Base-by-base conservation (phyloP, 2,888 invertebrate genomes). In the Leptinotarsa juncta region DNA sequence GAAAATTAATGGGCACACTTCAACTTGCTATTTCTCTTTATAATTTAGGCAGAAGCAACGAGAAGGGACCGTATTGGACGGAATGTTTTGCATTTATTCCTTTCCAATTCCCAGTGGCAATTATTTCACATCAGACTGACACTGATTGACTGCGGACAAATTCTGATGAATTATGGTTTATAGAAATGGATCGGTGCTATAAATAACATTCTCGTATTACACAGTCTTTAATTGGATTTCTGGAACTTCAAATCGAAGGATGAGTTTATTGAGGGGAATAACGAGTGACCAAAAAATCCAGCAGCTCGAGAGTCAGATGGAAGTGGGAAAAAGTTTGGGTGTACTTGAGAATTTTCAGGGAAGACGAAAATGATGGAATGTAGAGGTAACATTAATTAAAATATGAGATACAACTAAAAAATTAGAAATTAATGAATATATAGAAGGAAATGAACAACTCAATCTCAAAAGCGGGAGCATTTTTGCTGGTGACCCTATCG, bases 81-180 rank as follows among this genome's bases (percentile, higher is more conserved):
- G 62, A 67, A 74, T 67, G 73, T 60, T 73, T 68, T 73, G 69
- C 69, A 65, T 78, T 78, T 70, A 72, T 75, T 78, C 72, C 75
- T 76, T 75, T 78, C 72, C 78, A 77, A 80, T 80, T 80, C 80
- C 80, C 80, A 74, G 70, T 69, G 70, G 80, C 77, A 77, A 78
- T 80, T 80, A 78, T 77, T 80, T 72, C 71, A 78, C 72, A 72
- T 71, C 73, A 74, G 72, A 77, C 77, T 80, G 80, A 77, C 80
- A 80, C 74, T 78, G 80, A 78, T 80, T 73, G 78, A 78, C 80
- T 80, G 72, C 70, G 65, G 67, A 75, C 78, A 76, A 78, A 78
- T 77, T 77, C 76, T 74, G 75, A 79, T 78, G 75, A 79, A 78
- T 76, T 72, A 76, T 72, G 70, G 73, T 71, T 73, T 72, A 32